Conservation (phyloP, 2,888 invertebrate genomes). For the Ichneumoninae sp. region DNA sequence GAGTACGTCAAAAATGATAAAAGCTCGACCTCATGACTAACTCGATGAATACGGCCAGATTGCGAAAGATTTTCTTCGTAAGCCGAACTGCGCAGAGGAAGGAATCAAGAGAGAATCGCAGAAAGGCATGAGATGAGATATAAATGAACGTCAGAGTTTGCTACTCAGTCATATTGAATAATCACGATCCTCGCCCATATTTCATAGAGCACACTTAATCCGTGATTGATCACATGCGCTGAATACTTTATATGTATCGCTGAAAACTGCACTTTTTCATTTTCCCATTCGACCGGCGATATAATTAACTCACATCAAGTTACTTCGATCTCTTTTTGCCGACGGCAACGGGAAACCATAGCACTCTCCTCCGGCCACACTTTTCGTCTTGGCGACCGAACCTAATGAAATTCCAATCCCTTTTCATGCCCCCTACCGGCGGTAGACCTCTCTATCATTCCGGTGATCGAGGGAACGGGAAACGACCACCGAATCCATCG, state of each 20-base stretch:
- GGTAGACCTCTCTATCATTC: background rate
- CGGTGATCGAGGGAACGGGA: background rate
- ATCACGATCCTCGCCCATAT: background rate
- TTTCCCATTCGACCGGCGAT: background rate
- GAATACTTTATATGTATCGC: background rate
- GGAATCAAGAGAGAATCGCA: background rate
- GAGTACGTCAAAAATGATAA: background rate
- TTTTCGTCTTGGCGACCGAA: conserved; percentile 19
- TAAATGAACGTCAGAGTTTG: conserved; percentile 25
- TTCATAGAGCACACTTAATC: background rate
- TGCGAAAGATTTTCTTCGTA: conserved; percentile 4
- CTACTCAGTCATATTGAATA: conserved; percentile 3
- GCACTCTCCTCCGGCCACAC: conserved; percentile 16
- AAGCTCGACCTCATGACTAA: background rate
- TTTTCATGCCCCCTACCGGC: conserved; percentile 2
- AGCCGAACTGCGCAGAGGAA: background rate
- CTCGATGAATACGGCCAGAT: background rate
- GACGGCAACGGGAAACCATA: background rate
- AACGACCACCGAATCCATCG: conserved; percentile 7
- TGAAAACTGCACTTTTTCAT: background rate
- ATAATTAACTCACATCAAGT: conserved; percentile 17
- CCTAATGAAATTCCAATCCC: conserved; percentile 45
- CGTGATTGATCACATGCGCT: background rate
- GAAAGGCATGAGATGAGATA: conserved; percentile 8
- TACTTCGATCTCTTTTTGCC: background rate